Conservation (phyloP, 2,797 vertebrate species). For the Lepidocolaptes lacrymiger region DNA sequence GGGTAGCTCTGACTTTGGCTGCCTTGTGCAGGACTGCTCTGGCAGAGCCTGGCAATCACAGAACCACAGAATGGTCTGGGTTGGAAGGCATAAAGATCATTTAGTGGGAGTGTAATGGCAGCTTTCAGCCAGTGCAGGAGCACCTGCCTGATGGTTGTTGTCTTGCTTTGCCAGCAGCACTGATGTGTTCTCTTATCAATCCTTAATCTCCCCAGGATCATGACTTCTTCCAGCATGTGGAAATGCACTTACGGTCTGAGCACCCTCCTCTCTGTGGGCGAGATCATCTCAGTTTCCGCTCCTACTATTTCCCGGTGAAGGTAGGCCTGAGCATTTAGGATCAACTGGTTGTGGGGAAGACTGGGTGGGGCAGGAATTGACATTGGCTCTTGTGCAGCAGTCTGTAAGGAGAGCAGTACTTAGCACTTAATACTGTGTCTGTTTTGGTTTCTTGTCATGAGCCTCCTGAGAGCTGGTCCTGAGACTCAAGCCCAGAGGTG, state of each 20-base stretch:
- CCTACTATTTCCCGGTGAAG: constrained; percentile 99
- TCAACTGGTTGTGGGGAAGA: background rate
- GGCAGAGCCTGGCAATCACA: background rate
- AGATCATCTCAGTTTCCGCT: constrained; percentile 98
- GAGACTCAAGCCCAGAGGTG: background rate
- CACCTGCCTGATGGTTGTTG: background rate
- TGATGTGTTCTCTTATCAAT: background rate
- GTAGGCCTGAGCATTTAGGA: constrained; percentile 64
- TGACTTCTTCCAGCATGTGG: constrained; percentile 98
- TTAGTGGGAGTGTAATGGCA: fast-evolving
- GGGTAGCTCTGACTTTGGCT: fast-evolving
- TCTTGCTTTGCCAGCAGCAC: background rate
- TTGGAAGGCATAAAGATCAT: background rate
- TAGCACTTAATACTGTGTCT: background rate
- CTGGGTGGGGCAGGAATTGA: background rate
- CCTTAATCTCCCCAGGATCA: constrained; percentile 84
- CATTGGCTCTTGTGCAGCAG: background rate
- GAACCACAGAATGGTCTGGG: background rate
- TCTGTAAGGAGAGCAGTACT: background rate
- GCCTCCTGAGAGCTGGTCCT: background rate
- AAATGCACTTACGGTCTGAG: constrained; percentile 98
- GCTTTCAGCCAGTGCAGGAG: background rate
- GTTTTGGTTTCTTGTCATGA: background rate
- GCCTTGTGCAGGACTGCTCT: background rate
- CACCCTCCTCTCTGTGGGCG: constrained; percentile 95